A percentile compares a stretch with the other conserved stretches of the same genome.
Conservation (phyloP, 2,113 vertebrate genomes). For the Sander lucioperca region DNA sequence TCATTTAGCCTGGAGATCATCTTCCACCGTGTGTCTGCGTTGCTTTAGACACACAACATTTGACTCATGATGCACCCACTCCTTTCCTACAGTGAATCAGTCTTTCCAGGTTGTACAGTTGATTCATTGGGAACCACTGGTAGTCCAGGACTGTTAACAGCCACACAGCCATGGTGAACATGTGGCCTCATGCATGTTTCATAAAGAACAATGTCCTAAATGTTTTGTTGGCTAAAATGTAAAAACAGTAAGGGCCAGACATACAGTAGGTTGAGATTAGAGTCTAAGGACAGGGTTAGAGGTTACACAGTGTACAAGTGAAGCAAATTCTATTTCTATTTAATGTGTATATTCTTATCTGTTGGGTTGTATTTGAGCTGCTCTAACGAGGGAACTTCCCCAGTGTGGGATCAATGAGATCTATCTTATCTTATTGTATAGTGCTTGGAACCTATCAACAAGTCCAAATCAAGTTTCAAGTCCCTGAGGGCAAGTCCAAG, state of each 20-base stretch:
- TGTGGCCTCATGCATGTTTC: not conserved
- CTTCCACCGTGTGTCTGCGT: not conserved
- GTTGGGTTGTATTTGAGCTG: too few species aligned
- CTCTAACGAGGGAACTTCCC: too few species aligned
- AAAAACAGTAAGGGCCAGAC: not conserved
- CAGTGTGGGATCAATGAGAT: too few species aligned
- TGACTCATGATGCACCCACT: slow-evolving; percentile 58
- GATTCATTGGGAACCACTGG: slow-evolving; percentile 57
- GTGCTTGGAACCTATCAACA: too few species aligned
- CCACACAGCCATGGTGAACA: not conserved
- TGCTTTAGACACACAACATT: slow-evolving; percentile 19
- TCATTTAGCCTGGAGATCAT: slow-evolving; percentile 1
- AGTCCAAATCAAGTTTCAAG: too few species aligned
- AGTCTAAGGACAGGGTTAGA: too few species aligned
- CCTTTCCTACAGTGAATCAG: slow-evolving; percentile 49
- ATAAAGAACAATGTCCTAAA: not conserved
- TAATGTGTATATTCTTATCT: too few species aligned
- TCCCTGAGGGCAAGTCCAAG: too few species aligned
- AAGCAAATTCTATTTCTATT: too few species aligned
- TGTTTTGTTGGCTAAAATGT: not conserved
- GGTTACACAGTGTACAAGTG: too few species aligned
- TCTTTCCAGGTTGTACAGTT: slow-evolving; percentile 25
- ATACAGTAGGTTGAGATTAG: too few species aligned
- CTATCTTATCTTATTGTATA: too few species aligned
- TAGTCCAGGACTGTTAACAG: not conserved